Conservation (phyloP, 1,140 invertebrate species). For the Cydia strobilella region DNA sequence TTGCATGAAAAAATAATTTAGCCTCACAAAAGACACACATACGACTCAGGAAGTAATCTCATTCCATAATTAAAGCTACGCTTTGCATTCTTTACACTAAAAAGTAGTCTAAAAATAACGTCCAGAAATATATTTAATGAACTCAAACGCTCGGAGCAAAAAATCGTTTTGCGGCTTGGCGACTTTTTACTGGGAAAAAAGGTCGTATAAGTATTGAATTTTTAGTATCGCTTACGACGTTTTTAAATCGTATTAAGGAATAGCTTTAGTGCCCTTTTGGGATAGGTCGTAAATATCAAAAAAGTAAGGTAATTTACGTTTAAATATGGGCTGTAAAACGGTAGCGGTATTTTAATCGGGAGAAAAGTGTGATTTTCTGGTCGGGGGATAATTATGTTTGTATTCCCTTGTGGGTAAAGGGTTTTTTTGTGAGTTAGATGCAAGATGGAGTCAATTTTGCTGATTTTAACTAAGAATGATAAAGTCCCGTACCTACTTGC, state of each 20-base stretch:
- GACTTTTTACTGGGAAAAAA: background rate
- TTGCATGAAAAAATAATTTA: too few relatives aligned
- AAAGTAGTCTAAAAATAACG: conserved; percentile 3
- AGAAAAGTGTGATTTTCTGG: conserved; percentile 10
- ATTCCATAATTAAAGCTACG: background rate
- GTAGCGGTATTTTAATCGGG: conserved; percentile 9
- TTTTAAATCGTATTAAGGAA: background rate
- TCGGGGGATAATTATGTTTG: conserved; percentile 4
- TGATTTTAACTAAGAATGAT: background rate
- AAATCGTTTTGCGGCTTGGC: conserved; percentile 7
- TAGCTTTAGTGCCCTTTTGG: conserved; percentile 12
- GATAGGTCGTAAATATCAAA: conserved; percentile 13
- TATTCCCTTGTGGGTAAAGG: background rate
- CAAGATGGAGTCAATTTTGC: background rate
- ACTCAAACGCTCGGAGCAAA: background rate
- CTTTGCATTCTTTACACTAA: background rate
- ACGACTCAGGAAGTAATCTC: background rate
- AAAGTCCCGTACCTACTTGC: too few relatives aligned
- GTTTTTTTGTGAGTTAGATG: conserved; percentile 1
- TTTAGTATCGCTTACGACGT: background rate
- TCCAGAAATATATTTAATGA: conserved; percentile 10
- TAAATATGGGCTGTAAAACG: conserved; percentile 18
- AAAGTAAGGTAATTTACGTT: conserved; percentile 10
- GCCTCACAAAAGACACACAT: background rate
- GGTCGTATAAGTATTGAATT: background rate